A percentile compares a stretch with the other conserved stretches of the same genome.
Evolutionary conservation across 2,888 invertebrate species (phyloP).

Genomic region (Cordilura impudica): DNA sequence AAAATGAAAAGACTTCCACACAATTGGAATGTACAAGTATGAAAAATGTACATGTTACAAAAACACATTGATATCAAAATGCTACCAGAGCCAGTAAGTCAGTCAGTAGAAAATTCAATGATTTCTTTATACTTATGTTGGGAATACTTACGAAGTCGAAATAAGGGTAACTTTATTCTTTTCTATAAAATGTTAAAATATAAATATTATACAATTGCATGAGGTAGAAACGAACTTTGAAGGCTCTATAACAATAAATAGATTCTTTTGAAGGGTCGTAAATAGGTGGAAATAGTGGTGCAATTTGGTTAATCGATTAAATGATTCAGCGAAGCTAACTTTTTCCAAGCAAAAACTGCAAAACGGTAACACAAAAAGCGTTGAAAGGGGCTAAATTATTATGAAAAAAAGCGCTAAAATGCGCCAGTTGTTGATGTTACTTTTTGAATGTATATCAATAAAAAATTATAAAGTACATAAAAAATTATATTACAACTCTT

Average conservation of each 20-base stretch:
- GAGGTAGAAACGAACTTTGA: background rate
- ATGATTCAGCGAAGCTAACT: too few species aligned
- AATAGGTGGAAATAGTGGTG: too few species aligned
- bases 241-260: background rate
- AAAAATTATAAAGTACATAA: too few species aligned
- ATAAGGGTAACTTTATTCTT: background rate
- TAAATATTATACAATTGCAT: background rate
- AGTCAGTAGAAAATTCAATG: background rate
- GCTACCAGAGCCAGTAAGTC: background rate
- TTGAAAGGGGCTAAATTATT: too few species aligned
- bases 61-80: background rate
- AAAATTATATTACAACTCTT: too few species aligned
- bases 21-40: conserved; percentile 24
- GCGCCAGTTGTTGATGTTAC: too few species aligned
- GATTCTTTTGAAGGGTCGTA: too few species aligned
- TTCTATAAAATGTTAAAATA: background rate
- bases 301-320: too few species aligned
- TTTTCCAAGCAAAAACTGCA: too few species aligned
- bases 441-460: too few species aligned
- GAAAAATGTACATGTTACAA: conserved; percentile 41
- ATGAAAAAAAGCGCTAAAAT: too few species aligned
- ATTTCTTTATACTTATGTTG: background rate
- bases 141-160: background rate
- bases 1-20: conserved; percentile 49
- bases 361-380: too few species aligned